Evolutionary conservation across 2,797 vertebrate species (phyloP).

Genomic region (Saxicola maurus): DNA sequence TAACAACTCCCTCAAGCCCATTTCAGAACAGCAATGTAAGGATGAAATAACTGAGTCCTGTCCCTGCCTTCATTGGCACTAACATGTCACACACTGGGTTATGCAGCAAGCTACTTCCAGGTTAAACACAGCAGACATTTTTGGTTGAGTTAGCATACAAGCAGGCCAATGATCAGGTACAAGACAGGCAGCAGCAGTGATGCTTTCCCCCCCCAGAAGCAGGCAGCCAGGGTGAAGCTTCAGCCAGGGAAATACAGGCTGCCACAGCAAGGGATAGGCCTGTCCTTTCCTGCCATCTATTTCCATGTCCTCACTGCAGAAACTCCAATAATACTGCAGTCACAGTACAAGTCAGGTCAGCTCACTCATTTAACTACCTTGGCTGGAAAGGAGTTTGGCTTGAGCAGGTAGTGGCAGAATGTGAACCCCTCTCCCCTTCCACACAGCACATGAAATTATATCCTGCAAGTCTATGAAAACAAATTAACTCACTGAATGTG

Average conservation of each 20-base stretch:
- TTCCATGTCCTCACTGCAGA: background rate
- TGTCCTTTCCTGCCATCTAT: background rate
- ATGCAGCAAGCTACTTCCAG: background rate
- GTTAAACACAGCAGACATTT: background rate
- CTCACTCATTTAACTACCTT: background rate
- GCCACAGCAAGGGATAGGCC: background rate
- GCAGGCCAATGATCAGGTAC: background rate
- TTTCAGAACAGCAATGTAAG: background rate
- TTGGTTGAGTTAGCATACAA: background rate
- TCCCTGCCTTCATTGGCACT: background rate
- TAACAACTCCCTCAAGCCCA: background rate
- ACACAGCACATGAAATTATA: background rate
- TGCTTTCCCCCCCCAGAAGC: background rate
- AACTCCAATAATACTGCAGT: background rate
- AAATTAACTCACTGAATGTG: background rate
- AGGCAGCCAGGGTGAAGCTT: background rate
- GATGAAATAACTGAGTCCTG: background rate
- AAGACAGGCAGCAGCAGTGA: background rate
- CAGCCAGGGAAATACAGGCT: background rate
- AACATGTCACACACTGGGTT: background rate
- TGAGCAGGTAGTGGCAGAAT: background rate
- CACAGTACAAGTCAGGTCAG: background rate
- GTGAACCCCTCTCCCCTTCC: background rate
- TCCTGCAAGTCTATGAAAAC: background rate
- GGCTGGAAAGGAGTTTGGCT: background rate